phyloP scores from a whole-genome alignment of 92 coral and sea anemone genomes.

The Zoanthus gigantus region DNA sequence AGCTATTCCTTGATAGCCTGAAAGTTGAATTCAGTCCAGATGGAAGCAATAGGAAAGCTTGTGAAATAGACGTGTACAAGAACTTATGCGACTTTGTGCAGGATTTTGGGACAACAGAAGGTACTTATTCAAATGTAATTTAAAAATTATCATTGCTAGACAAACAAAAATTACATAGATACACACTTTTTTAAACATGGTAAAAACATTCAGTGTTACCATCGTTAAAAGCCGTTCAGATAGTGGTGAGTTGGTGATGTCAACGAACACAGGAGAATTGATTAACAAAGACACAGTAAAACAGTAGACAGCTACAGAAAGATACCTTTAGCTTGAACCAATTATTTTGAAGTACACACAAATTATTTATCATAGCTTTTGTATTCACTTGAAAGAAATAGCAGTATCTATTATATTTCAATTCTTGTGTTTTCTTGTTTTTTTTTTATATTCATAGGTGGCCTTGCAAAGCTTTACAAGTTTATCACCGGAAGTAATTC shows the following conservation, averaged over 20 bases:
- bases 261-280: not conserved
- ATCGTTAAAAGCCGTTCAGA: too few species aligned
- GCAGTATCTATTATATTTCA: not conserved
- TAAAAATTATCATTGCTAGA: too few species aligned
- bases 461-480: slow-evolving; percentile 55
- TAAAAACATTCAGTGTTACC: too few species aligned
- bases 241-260: not conserved
- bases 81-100: not conserved
- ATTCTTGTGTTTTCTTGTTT: too few species aligned
- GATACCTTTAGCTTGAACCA: not conserved
- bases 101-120: slow-evolving; percentile 18
- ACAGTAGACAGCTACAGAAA: not conserved
- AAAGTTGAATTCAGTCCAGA: slow-evolving; percentile 64
- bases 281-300: not conserved
- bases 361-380: too few species aligned
- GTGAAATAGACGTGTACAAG: slow-evolving; percentile 11
- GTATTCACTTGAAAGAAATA: not conserved
- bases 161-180: too few species aligned
- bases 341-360: not conserved
- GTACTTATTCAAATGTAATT: not conserved
- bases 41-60: slow-evolving; percentile 69
- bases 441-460: slow-evolving; percentile 3
- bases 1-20: slow-evolving; percentile 64
- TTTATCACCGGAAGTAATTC: slow-evolving; percentile 50
- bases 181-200: too few species aligned